Percentiles rank a stretch among this genome's conserved stretches.
These are phyloP conservation scores for Himalopsyche tibetana DNA, from an alignment of 2,888 invertebrate species.

Conservation along the genomic window DNA sequence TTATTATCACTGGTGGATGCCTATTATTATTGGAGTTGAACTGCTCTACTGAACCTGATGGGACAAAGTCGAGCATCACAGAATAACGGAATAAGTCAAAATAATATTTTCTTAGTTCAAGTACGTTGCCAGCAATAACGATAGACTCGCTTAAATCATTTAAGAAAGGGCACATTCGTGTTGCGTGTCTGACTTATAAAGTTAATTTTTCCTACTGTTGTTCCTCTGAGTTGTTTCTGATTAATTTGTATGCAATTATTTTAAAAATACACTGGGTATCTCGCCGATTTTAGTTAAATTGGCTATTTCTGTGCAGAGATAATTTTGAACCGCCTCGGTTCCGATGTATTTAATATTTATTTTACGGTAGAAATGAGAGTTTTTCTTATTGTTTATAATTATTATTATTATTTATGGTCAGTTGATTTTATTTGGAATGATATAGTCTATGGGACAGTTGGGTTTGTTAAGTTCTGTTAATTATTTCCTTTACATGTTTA, in stretches of 20 bases:
- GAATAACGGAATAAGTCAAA: too few relatives aligned
- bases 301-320: slow-evolving; percentile 4
- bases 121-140: too few relatives aligned
- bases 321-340: neutral
- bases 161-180: too few relatives aligned
- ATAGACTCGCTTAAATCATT: too few relatives aligned
- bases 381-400: neutral
- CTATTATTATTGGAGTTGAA: too few relatives aligned
- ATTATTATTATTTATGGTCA: slow-evolving; percentile 33
- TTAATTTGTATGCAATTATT: neutral
- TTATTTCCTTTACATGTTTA: slow-evolving; percentile 37
- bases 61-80: too few relatives aligned
- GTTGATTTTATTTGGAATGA: slow-evolving; percentile 43
- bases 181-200: too few relatives aligned
- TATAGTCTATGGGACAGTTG: slow-evolving; percentile 31
- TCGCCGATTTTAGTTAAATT: neutral
- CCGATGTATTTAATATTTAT: slow-evolving; percentile 21
- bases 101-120: too few relatives aligned
- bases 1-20: too few relatives aligned
- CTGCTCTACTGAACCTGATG: too few relatives aligned
- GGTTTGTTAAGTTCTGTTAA: slow-evolving; percentile 33
- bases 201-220: neutral
- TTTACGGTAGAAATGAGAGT: neutral
- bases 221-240: neutral
- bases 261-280: slow-evolving; percentile 4